phyloP scores from a whole-genome alignment of 92 coral and sea anemone genomes.

The Palythoa grandis region DNA sequence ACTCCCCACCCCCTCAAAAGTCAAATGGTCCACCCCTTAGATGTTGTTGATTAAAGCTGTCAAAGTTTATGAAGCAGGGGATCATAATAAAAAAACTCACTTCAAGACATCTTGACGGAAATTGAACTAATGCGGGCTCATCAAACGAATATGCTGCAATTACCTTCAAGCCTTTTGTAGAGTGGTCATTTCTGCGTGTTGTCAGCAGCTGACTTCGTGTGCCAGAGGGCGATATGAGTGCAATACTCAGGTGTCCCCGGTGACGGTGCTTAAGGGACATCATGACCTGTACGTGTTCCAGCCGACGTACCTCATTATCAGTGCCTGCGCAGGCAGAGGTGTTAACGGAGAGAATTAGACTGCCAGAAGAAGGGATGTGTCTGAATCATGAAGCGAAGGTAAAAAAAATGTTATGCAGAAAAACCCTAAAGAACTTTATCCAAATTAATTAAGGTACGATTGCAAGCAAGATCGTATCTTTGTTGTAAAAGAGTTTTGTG shows the following conservation, averaged over 20 bases:
- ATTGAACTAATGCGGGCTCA: background rate
- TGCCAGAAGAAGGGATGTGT: conserved; percentile 80
- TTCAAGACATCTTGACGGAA: background rate
- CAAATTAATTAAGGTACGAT: too few relatives aligned
- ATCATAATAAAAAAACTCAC: background rate
- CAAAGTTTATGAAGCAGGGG: too few relatives aligned
- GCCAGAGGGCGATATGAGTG: conserved; percentile 87
- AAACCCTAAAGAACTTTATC: too few relatives aligned
- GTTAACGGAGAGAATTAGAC: conserved; percentile 76
- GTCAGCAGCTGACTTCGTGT: conserved; percentile 82
- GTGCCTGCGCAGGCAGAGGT: conserved; percentile 74
- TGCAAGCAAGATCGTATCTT: too few relatives aligned
- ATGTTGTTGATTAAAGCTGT: too few relatives aligned
- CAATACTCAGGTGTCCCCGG: conserved; percentile 77
- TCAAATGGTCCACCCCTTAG: too few relatives aligned
- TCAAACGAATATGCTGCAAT: background rate
- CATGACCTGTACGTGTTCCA: conserved; percentile 85
- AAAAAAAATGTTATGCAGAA: background rate
- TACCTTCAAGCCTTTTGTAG: conserved; percentile 81
- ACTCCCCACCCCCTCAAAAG: too few relatives aligned
- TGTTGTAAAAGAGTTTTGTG: too few relatives aligned
- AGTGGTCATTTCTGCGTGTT: conserved; percentile 88
- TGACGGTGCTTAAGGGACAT: conserved; percentile 79
- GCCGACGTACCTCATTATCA: conserved; percentile 63
- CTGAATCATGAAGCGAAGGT: conserved; percentile 35